Percentiles rank a stretch among this genome's conserved stretches.
phyloP scores from a whole-genome alignment of 2,113 vertebrate genomes.

The Fulmarus glacialis region DNA sequence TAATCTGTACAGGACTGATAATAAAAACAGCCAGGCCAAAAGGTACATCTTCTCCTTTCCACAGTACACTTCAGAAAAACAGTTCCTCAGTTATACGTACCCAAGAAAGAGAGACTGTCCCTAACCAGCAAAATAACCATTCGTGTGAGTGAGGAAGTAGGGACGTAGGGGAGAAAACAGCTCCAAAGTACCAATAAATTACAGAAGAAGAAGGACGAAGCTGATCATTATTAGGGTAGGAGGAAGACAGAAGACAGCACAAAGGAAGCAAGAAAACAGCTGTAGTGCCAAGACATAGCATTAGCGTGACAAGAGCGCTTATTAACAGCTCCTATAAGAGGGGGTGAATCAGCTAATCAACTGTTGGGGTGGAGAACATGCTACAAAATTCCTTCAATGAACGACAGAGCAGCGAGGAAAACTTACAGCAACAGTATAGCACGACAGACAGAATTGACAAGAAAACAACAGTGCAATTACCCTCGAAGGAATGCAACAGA shows the following conservation, averaged over 20 bases:
- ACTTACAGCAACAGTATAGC: neutral
- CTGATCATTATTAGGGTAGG: neutral
- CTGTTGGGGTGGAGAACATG: neutral
- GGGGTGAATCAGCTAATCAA: neutral
- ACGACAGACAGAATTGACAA: neutral
- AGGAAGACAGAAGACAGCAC: neutral
- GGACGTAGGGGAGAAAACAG: neutral
- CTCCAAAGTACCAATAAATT: neutral
- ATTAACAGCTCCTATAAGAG: neutral
- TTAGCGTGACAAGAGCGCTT: neutral
- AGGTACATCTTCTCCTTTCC: neutral
- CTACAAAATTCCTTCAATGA: neutral
- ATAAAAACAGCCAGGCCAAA: neutral
- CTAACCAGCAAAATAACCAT: neutral
- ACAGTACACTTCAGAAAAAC: neutral
- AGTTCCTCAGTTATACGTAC: rapidly evolving
- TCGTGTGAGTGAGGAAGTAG: neutral
- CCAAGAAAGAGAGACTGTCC: neutral
- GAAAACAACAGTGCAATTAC: neutral
- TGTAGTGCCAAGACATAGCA: neutral
- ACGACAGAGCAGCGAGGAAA: neutral
- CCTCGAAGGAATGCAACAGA: neutral
- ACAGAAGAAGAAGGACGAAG: neutral
- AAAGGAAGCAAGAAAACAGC: neutral
- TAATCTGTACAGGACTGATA: neutral